Evolutionary conservation across 2,888 invertebrate species (phyloP), one percentile per base, ranked within the genome.

Genomic region (Melangyna quadrimaculata): DNA sequence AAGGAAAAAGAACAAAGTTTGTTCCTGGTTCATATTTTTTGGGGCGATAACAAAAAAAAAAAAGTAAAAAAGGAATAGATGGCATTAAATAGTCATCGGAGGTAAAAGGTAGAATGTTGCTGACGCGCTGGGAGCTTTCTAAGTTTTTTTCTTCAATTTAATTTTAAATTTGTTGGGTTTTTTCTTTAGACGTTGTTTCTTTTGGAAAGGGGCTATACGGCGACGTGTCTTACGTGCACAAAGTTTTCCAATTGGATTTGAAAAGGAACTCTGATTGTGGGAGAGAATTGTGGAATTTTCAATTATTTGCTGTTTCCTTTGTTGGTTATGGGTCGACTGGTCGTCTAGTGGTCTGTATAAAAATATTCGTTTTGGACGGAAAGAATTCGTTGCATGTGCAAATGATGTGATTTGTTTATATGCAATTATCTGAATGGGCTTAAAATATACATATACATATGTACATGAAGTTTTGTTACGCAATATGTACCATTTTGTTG

Each of bases 111-210:
- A 72, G 40, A 32, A 53, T 59, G 37, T 65, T 55, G 17, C 27
- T 48, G 35, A 59, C 35, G 57, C 32, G 51, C 10, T 48, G 35
- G 48, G 48, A 72, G 45, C 35, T 65, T 57, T 65, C 37, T 4
- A 32, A 57, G 57, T 29, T 78, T 75, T 67, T 51, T 59, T 24
- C 22, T 75, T 72, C 51, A 72, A 69, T 75, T 75, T 75, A 45
- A 59, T 79, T 75, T 72, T 67, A 63, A 75, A 79, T 75, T 69
- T 48, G 78, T 51, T 71, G 57, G 43, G 45, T 19, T 27, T 75
- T 35, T 45, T 43, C 37, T 55, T n/a, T n/a, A n/a, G n/a, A n/a
- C n/a, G n/a, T n/a, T n/a, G n/a, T n/a, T n/a, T 63, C 9, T 19
- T 57, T 19, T 32, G 12, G 8, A 24, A 24, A 57, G 4, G 24